Evolutionary conservation across 2,888 invertebrate genomes (phyloP).

Genomic region (Salticus scenicus): DNA sequence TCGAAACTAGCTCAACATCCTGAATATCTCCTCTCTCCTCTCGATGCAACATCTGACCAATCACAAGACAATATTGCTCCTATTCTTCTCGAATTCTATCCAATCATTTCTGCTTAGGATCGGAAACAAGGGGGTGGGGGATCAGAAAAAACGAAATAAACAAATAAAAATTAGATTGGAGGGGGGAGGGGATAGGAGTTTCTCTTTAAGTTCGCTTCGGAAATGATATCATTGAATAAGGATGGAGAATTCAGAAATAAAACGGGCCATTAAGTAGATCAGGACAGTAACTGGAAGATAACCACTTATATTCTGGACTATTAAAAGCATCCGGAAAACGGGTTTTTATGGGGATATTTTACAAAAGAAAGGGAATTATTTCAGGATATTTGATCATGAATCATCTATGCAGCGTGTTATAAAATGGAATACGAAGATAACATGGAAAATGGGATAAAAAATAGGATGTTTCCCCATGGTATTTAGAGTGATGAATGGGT

Average conservation of each 20-base stretch:
- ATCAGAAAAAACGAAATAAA: no score
- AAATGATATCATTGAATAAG: slow-evolving; percentile 54
- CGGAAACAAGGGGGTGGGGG: no score
- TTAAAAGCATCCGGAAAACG: neutral
- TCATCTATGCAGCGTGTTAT: no score
- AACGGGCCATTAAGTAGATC: slow-evolving; percentile 38
- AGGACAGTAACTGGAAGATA: slow-evolving; percentile 11
- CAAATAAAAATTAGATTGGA: no score
- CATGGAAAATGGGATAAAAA: no score
- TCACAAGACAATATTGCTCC: neutral
- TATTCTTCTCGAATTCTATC: neutral
- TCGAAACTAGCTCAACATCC: slow-evolving; percentile 47
- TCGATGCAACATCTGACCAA: neutral
- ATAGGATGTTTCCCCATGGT: no score
- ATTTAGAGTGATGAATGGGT: no score
- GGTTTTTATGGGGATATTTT: slow-evolving; percentile 1
- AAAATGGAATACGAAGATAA: no score
- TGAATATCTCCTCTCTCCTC: neutral
- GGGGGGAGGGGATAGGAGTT: no score
- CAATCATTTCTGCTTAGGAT: neutral
- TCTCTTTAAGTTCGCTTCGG: slow-evolving; percentile 1
- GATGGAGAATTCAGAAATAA: slow-evolving; percentile 14
- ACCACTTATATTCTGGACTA: neutral
- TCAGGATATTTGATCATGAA: neutral
- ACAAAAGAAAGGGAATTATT: neutral